Evolutionary conservation across 2,888 invertebrate species (phyloP), one percentile per base, ranked within the genome.

Genomic region (Nephrotoma guestfalica): DNA sequence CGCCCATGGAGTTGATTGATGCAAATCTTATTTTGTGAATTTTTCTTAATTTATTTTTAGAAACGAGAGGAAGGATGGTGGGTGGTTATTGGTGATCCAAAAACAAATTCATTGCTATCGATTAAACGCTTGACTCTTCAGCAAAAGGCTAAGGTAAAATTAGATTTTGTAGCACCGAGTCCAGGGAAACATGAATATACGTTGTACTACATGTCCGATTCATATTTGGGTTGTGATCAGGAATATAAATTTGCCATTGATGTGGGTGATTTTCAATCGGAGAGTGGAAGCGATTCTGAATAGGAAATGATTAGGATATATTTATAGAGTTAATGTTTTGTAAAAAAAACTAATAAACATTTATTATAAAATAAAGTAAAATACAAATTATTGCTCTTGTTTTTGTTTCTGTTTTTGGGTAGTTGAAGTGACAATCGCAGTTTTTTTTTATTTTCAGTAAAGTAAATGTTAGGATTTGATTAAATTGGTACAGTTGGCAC

Each of bases 181-280:
- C 94, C 97, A 0, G 97, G 98, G 6, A 94, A 96, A 42, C 97
- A 98, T 91, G 95, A 96, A 13, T 99, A 98, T 92, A 97, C 97
- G 0, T 92, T 99, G 86, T 99, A 98, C 93, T 99, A 97, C 92
- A 99, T 99, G 98, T 98, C 98, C 89, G 99, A 99, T 92, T 97
- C 99, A 0, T 99, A 99, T 92, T 94, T 99, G 90, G 99, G 99
- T 7, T 99, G 99, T 90, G 99, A 99, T 93, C 99, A 99, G 92
- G 99, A 99, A 92, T 99, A 99, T 92, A 96, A 97, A 92, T 97
- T 99, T 91, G 94, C 93, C 0, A 95, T 97, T 13, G 95, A 95
- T 88, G 96, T 98, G 6, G 95, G 94, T 0, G 96, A 96, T 89
- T 95, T 94, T 89, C 94, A 94, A 88, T 94, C 94, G 3, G 94